Base-by-base conservation (phyloP, 1,140 invertebrate species). In the Oppia nitens region DNA sequence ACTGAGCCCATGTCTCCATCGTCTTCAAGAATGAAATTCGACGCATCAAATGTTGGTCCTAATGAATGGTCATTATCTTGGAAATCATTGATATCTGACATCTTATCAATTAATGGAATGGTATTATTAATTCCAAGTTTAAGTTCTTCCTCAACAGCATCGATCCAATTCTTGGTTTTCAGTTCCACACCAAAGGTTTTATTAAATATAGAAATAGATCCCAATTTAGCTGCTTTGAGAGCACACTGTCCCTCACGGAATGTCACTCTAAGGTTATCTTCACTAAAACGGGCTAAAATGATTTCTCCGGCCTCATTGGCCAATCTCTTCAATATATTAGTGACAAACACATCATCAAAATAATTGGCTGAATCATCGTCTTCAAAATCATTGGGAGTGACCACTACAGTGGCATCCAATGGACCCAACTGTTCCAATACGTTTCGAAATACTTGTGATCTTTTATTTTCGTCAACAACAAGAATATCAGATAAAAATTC, bases 351-450 rank as follows among this genome's bases (percentile, higher is more conserved):
- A 63, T 85, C 81, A 63, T 85, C 78, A 62, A 81, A 79, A 40
- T 69, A 67, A 14, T 51, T 57, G 1, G 12, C 23, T 51, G 57
- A 57, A 3, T 47, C 49, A 25, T 60, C 40, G 12, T 61, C 61
- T 27, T 60, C 26, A 26, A 14, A 28, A n/a, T 62, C 29, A 26
- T 25, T 29, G 40, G 50, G 14, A 2, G 53, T 21, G 28, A 96
- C 79, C 55, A 95, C 80, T 61, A 96, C 82, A 17, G 90, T 93
- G n/a, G 84, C 86, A 77, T 98, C 92, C 1, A 88, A 84, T n/a
- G 93, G 92, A 9, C 92, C 93, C 40, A 91, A 74, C 66, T 87
- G 81, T 60, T 79, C 76, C 21, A 96, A 83, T 0, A 94, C 85
- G 69, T 90, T 80, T 66, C 83, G 78, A 64, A 95, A 89, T 12